A percentile compares a stretch with the other conserved stretches of the same genome.
phyloP scores from a whole-genome alignment of 1,140 invertebrate genomes.

The Cepaea nemoralis region DNA sequence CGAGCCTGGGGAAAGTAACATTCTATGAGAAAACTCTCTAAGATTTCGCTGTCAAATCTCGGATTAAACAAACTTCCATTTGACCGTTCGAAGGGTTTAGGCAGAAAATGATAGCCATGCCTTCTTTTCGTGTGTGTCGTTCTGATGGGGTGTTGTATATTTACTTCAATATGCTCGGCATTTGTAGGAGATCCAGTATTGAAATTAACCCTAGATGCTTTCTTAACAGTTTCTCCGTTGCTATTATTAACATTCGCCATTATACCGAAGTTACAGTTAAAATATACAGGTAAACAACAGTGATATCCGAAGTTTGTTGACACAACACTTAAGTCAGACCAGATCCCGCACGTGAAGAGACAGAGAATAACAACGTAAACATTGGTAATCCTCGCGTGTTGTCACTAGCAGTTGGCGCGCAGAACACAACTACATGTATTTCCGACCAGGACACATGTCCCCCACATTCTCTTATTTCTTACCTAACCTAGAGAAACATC shows the following conservation, averaged over 20 bases:
- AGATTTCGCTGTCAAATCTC: constrained; percentile 20
- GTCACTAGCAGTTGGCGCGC: too few species aligned
- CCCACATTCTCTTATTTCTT: too few species aligned
- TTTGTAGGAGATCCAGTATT: neutral
- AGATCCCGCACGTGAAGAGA: too few species aligned
- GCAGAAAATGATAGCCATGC: constrained; percentile 8
- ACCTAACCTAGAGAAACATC: too few species aligned
- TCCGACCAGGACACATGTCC: too few species aligned
- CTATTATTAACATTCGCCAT: neutral
- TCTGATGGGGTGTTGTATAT: neutral
- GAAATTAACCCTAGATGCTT: neutral
- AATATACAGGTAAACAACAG: too few species aligned
- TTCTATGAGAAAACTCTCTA: constrained; percentile 10
- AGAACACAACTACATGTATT: too few species aligned
- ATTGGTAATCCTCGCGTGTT: too few species aligned
- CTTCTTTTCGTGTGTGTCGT: neutral
- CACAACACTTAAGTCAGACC: too few species aligned
- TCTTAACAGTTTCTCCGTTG: neutral
- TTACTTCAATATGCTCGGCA: neutral
- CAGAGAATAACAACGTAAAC: too few species aligned
- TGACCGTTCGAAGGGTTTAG: constrained; percentile 18
- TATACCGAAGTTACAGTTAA: too few species aligned
- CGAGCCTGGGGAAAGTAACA: constrained; percentile 86
- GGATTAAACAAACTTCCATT: constrained; percentile 22
- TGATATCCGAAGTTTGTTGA: too few species aligned